phyloP scores from a whole-genome alignment of 2,888 invertebrate species.

The Nemapogon koenigi region DNA sequence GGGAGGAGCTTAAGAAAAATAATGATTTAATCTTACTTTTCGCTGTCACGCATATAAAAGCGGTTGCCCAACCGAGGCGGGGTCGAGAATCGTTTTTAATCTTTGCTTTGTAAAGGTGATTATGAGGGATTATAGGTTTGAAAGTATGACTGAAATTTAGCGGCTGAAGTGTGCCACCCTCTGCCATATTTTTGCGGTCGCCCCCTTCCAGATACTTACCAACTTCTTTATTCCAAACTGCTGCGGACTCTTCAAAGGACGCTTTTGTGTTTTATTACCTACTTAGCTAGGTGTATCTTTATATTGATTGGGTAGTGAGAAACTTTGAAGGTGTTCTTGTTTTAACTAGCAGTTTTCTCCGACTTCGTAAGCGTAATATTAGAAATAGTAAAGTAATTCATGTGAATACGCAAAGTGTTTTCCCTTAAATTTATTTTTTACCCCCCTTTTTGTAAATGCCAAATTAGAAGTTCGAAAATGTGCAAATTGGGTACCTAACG shows the following conservation, averaged over 20 bases:
- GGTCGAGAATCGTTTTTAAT: constrained; percentile 63
- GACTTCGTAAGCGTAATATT: no score
- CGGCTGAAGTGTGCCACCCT: constrained; percentile 48
- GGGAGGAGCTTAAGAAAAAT: constrained; percentile 64
- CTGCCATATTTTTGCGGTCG: constrained; percentile 58
- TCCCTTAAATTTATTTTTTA: no score
- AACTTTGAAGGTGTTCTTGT: no score
- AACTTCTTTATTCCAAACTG: constrained; percentile 49
- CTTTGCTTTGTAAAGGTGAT: constrained; percentile 69
- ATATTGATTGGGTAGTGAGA: no score
- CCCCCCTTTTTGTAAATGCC: no score
- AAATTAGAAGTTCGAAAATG: no score
- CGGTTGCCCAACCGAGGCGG: constrained; percentile 31
- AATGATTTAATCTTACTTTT: constrained; percentile 67
- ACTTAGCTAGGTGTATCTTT: no score
- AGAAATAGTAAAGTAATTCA: no score
- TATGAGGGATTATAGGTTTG: constrained; percentile 67
- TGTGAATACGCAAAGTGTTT: no score
- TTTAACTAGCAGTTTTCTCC: no score
- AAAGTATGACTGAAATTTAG: constrained; percentile 63
- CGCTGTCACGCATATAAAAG: constrained; percentile 64
- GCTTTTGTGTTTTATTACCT: no score
- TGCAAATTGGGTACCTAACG: no score
- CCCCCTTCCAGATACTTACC: constrained; percentile 34
- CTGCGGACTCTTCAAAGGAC: background rate